Evolutionary conservation across 2,113 vertebrate species (phyloP), one percentile per base, ranked within the genome.

Genomic region (Hemiprocne comata): DNA sequence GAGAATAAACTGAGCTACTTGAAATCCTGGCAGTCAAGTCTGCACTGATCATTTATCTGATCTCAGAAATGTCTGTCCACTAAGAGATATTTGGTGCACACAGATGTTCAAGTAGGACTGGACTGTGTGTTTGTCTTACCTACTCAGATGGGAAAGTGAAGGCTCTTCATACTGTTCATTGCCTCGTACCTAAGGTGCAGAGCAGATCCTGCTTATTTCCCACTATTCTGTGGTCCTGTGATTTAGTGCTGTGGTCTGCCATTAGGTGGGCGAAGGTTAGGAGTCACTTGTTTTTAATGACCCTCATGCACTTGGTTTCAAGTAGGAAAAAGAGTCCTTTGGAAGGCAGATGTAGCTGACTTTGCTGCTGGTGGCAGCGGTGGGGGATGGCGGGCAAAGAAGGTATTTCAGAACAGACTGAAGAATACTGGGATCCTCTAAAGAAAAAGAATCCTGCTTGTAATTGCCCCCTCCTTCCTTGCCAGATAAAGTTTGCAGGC

Each of bases 401-500:
- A 21, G 19, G 19, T 24, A 9, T 50, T 84, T 84, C 23, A 70
- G 57, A 66, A 8, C 12, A 65, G 36, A 13, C 67, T 82, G 67
- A 64, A 40, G 33, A 62, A 36, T 31, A 62, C 2, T 13, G 20
- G 36, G 48, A 71, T 79, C 29, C 53, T 62, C 33, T 53, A 57
- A 91, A 82, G 42, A 89, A 69, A 57, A 91, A 82, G 42, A 89
- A 69, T 58, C 55, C 36, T 57, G 29, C 42, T 60, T 50, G 14
- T 33, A 66, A 15, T 15, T 89, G 28, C 26, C 33, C 48, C 28
- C 71, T 87, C 85, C 78, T 92, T 40, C 50, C 81, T 8, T 13
- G 42, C 50, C 89, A 95, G 74, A 64, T 48, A 36, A 76, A 87
- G 82, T 96, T 87, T 85, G 66, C 31, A 69, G 73, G 71, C 40